phyloP scores from a whole-genome alignment of 23 tunicate genomes.

The Phallusia fumigata region DNA sequence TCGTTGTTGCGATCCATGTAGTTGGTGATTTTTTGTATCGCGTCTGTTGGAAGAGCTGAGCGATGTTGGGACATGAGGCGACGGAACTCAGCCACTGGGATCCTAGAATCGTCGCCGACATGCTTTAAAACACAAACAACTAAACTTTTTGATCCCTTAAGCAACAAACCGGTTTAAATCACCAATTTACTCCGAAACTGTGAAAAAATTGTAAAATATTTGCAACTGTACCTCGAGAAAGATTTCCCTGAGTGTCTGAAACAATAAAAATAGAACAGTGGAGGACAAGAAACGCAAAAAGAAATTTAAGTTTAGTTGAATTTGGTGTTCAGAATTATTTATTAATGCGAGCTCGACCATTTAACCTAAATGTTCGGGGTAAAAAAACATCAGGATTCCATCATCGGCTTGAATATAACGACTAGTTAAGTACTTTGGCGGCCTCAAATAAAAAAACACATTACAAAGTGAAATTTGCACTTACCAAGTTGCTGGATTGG shows the following conservation, averaged over 20 bases:
- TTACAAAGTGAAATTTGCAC: too few species aligned
- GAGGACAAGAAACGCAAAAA: too few species aligned
- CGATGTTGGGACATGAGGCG: constrained; percentile 43
- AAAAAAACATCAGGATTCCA: too few species aligned
- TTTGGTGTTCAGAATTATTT: too few species aligned
- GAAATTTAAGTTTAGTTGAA: too few species aligned
- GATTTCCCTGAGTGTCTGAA: constrained; percentile 20
- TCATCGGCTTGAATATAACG: too few species aligned
- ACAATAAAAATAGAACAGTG: not conserved
- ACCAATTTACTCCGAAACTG: not conserved
- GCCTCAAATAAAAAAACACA: too few species aligned
- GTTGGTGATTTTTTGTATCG: constrained; percentile 38
- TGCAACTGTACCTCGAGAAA: constrained; percentile 14
- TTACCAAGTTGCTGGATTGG: not conserved
- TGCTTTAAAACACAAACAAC: constrained; percentile 22
- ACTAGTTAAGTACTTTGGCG: too few species aligned
- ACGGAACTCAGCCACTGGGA: constrained; percentile 33
- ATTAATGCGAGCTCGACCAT: too few species aligned
- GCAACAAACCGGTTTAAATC: not conserved
- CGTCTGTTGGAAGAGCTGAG: constrained; percentile 19
- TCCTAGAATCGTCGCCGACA: constrained; percentile 52
- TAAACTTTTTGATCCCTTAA: too few species aligned
- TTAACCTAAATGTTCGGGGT: too few species aligned
- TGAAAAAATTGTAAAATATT: not conserved
- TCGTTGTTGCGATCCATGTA: constrained; percentile 66